phyloP scores from a whole-genome alignment of 2,113 vertebrate species.

The Dicerorhinus sumatrensis region DNA sequence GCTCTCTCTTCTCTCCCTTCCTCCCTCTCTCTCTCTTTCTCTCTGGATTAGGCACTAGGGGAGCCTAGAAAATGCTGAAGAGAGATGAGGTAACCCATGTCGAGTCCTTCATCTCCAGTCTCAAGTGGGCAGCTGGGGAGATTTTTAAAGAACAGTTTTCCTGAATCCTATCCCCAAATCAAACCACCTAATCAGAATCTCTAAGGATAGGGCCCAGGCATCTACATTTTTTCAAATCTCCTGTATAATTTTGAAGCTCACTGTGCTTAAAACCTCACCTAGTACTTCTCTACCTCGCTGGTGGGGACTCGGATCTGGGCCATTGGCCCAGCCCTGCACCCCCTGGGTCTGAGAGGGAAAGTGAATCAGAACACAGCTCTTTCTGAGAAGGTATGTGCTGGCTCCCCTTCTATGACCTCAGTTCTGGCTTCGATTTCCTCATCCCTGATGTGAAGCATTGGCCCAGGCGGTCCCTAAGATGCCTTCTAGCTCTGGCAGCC shows the following conservation, averaged over 20 bases:
- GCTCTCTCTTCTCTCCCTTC: too few relatives aligned
- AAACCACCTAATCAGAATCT: background rate
- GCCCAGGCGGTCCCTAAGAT: accelerated
- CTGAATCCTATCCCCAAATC: background rate
- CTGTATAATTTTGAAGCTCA: background rate
- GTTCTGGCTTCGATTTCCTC: background rate
- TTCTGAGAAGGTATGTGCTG: background rate
- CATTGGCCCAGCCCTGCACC: background rate
- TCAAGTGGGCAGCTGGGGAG: background rate
- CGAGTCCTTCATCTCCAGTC: background rate
- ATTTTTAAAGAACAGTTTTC: background rate
- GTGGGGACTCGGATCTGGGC: background rate
- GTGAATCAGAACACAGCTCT: background rate
- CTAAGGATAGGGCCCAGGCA: background rate
- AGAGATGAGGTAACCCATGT: background rate
- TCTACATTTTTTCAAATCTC: background rate
- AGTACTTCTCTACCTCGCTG: background rate
- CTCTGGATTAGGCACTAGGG: background rate
- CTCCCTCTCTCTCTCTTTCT: background rate
- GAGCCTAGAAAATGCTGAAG: background rate
- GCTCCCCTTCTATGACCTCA: background rate
- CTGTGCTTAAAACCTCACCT: background rate
- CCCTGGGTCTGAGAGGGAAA: background rate
- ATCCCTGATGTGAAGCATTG: background rate
- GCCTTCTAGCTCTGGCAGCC: background rate